Conservation (phyloP, 1,140 invertebrate genomes). For the Zophobas atratus region DNA sequence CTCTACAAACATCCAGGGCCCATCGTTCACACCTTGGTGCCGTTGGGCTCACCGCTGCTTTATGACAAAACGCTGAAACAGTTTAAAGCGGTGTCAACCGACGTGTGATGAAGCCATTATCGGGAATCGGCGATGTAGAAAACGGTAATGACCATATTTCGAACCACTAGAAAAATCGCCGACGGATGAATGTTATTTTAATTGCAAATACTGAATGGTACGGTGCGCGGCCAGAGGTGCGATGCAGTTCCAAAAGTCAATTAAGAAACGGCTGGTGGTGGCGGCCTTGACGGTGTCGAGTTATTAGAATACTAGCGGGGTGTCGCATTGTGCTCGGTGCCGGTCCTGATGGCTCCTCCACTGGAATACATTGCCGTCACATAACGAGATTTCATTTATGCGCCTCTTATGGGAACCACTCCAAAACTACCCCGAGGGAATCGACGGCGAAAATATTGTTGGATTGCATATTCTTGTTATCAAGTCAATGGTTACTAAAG, state of each 20-base stretch:
- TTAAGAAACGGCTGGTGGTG: conserved; percentile 59
- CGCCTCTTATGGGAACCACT: conserved; percentile 27
- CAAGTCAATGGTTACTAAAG: background rate
- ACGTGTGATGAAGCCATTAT: background rate
- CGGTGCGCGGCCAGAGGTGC: conserved; percentile 49
- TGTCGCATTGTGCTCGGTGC: conserved; percentile 54
- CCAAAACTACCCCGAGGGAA: conserved; percentile 26
- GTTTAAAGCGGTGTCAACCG: too few relatives aligned
- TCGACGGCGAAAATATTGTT: background rate
- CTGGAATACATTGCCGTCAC: conserved; percentile 34
- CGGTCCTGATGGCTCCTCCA: conserved; percentile 44
- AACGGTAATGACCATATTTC: conserved; percentile 3
- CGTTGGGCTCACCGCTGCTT: background rate
- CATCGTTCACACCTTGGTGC: conserved; percentile 38
- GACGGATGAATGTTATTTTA: conserved; percentile 48
- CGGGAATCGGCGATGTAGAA: conserved; percentile 5
- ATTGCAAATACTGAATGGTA: conserved; percentile 49
- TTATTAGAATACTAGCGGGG: conserved; percentile 61
- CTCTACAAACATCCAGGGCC: conserved; percentile 29
- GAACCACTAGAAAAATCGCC: conserved; percentile 9
- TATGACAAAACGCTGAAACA: too few relatives aligned
- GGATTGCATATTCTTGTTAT: background rate
- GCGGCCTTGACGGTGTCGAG: conserved; percentile 57
- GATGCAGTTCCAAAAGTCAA: conserved; percentile 61
- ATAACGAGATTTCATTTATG: conserved; percentile 47